Evolutionary conservation across 2,888 invertebrate species (phyloP).

Genomic region (Neocrepidodera transversa): DNA sequence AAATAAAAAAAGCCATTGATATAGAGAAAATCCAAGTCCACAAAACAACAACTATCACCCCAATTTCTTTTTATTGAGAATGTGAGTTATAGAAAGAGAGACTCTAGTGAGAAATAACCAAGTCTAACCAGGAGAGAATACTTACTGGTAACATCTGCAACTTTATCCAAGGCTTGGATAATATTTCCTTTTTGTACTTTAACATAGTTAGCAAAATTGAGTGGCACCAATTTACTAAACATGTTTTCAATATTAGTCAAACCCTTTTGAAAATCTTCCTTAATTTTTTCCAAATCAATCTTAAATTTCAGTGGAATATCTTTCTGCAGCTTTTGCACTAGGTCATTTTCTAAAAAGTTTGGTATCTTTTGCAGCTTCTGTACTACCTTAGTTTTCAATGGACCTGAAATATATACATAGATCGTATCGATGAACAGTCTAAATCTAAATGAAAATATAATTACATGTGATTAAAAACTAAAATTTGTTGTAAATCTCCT

Average conservation of each 20-base stretch:
- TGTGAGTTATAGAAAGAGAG: too few species aligned
- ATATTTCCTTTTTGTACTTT: slow-evolving; percentile 50
- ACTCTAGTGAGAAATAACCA: too few species aligned
- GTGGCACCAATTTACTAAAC: slow-evolving; percentile 29
- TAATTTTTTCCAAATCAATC: slow-evolving; percentile 50
- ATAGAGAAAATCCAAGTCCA: too few species aligned
- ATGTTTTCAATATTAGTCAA: slow-evolving; percentile 25
- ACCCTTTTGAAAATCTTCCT: slow-evolving; percentile 30
- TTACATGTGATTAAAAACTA: too few species aligned
- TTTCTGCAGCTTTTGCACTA: slow-evolving; percentile 55
- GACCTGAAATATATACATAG: slow-evolving; percentile 5
- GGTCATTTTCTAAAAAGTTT: slow-evolving; percentile 54
- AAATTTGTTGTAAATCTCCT: too few species aligned
- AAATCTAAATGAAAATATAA: too few species aligned
- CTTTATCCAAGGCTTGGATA: slow-evolving; percentile 63
- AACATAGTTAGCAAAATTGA: slow-evolving; percentile 55
- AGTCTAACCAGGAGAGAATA: too few species aligned
- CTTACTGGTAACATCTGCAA: slow-evolving; percentile 68
- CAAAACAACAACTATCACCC: too few species aligned
- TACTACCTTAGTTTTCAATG: slow-evolving; percentile 4
- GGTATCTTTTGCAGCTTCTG: slow-evolving; percentile 11
- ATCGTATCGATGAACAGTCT: too few species aligned
- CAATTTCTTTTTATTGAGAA: too few species aligned
- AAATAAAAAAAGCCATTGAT: too few species aligned
- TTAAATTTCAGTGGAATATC: slow-evolving; percentile 59